A percentile compares a stretch with the other conserved stretches of the same genome.
These are phyloP conservation scores for Trematomus loennbergii DNA, from an alignment of 2,113 vertebrate species.

Conservation along the genomic window DNA sequence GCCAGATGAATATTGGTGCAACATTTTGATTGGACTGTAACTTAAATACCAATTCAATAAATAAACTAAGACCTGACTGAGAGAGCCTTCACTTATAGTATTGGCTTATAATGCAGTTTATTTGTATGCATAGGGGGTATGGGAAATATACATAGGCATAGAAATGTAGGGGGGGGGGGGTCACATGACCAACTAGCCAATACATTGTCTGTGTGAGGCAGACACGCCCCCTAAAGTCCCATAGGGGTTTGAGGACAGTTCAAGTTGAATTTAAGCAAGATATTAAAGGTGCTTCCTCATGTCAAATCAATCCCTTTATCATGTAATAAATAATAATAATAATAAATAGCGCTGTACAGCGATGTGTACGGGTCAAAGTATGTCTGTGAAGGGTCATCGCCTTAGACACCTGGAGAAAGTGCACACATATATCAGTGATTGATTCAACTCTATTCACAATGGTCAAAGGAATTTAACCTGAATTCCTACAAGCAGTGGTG, in stretches of 20 bases:
- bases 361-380: constrained; percentile 3
- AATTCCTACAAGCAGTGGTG: too few species aligned
- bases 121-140: too few species aligned
- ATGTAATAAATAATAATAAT: neutral
- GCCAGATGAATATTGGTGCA: constrained; percentile 13
- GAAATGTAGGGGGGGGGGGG: neutral
- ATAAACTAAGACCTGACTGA: neutral
- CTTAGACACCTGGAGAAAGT: neutral
- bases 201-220: constrained; percentile 30
- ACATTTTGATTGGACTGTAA: constrained; percentile 22
- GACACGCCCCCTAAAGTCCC: constrained; percentile 67
- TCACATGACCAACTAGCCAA: constrained; percentile 53
- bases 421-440: neutral
- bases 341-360: neutral
- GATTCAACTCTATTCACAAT: neutral
- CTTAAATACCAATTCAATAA: neutral
- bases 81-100: too few species aligned
- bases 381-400: neutral
- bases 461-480: neutral
- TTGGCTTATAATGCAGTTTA: too few species aligned
- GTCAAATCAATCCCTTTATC: constrained; percentile 6
- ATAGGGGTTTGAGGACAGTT: neutral
- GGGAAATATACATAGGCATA: neutral
- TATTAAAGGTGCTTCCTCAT: neutral
- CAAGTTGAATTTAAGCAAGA: neutral